Evolutionary conservation across 1,140 invertebrate genomes (phyloP).

Genomic region (Aphelinus certus): DNA sequence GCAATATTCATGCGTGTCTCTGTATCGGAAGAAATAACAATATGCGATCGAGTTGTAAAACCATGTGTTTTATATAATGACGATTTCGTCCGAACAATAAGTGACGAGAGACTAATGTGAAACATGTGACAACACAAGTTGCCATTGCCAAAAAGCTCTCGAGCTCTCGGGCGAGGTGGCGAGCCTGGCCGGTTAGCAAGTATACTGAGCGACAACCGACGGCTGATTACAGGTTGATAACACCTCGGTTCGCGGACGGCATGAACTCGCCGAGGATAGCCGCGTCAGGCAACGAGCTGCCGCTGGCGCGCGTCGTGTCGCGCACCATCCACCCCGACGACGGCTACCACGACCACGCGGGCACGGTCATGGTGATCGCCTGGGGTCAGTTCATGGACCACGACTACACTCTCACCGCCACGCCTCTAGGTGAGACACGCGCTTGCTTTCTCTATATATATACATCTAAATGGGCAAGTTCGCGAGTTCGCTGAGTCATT

Average conservation of each 20-base stretch:
- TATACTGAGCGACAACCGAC: no score
- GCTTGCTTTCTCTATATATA: not conserved
- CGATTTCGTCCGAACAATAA: no score
- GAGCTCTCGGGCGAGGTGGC: no score
- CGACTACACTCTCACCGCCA: conserved; percentile 89
- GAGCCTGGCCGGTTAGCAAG: no score
- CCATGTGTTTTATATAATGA: no score
- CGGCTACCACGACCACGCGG: conserved; percentile 92
- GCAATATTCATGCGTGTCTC: no score
- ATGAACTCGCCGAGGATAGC: conserved; percentile 84
- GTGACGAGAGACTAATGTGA: no score
- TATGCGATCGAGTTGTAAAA: no score
- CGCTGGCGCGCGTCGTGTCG: conserved; percentile 84
- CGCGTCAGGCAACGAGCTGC: conserved; percentile 77
- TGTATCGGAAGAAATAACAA: no score
- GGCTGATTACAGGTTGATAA: conserved; percentile 70
- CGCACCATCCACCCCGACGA: conserved; percentile 91
- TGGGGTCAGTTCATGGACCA: conserved; percentile 97
- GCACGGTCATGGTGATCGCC: conserved; percentile 91
- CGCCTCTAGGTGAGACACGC: conserved; percentile 76
- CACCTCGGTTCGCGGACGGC: conserved; percentile 82
- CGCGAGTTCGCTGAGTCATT: not conserved
- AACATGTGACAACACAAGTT: no score
- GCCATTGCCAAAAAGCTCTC: no score
- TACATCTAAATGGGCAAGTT: not conserved